These are phyloP conservation scores for Eupithecia subumbrata DNA, from an alignment of 2,888 invertebrate species.

Conservation along the genomic window DNA sequence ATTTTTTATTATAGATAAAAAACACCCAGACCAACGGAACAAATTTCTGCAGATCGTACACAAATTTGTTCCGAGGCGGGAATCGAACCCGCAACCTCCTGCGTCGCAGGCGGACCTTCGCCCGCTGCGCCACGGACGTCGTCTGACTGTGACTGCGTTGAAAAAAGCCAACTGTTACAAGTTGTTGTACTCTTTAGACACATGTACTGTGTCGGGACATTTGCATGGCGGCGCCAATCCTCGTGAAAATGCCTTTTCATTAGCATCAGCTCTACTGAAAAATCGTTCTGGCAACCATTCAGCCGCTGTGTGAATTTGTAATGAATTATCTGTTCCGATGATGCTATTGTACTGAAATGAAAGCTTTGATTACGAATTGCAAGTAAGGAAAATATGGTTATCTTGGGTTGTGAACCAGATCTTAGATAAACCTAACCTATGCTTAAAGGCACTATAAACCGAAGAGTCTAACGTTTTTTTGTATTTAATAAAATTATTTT, in stretches of 20 bases:
- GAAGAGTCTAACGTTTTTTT: too few relatives aligned
- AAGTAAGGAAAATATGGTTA: neutral
- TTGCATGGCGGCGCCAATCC: slow-evolving; percentile 80
- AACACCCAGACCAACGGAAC: too few relatives aligned
- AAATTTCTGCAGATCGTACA: too few relatives aligned
- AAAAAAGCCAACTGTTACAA: neutral
- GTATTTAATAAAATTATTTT: neutral
- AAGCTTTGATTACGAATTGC: neutral
- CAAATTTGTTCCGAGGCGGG: too few relatives aligned
- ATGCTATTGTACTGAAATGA: neutral
- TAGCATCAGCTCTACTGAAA: slow-evolving; percentile 80
- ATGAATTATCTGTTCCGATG: slow-evolving; percentile 41
- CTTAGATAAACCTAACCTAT: neutral
- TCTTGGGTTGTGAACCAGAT: neutral
- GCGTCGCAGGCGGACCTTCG: too few relatives aligned
- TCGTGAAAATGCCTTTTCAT: slow-evolving; percentile 83
- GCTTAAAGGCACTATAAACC: neutral
- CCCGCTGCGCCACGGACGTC: too few relatives aligned
- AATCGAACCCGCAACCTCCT: too few relatives aligned
- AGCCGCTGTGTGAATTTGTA: slow-evolving; percentile 51
- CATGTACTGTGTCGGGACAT: slow-evolving; percentile 51
- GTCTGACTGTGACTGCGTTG: neutral
- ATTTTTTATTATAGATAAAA: too few relatives aligned
- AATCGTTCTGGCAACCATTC: slow-evolving; percentile 71
- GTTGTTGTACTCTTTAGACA: neutral